Base-by-base conservation (phyloP, 2,888 invertebrate genomes). In the Brachylomia viminalis region DNA sequence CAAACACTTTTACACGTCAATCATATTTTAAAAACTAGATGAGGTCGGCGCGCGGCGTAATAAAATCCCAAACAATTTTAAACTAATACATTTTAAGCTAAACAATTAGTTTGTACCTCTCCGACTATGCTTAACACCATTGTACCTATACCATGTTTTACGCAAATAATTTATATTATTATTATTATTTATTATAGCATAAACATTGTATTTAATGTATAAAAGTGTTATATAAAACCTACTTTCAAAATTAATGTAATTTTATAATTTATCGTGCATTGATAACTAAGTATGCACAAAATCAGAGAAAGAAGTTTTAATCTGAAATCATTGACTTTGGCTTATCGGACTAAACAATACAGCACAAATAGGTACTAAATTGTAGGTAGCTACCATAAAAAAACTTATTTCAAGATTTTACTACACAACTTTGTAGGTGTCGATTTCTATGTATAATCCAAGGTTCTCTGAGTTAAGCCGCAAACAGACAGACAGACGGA, bases 211-310 rank as follows among this genome's bases (percentile, higher is more conserved):
- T 38, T 49, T 47, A 30, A 58, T 20, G 20, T 17, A 17, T 27
- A 30, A 7, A 15, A 27, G 20, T 45, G 13, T 7, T 20, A 27
- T 38, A n/a, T 27, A 7, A 20, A 61, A 20, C 61, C 8, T 27
- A 38, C 20, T 38, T 68, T 59, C 20, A 59, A 68, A 68, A 62
- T 27, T 2, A 68, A n/a, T n/a, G n/a, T 30, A 0, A 10, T 42
- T 5, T 23, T 68, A 64, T 42, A 8, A 61, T 27, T 68, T 27
- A 42, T 68, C 27, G 61, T 62, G 15, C 20, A 68, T 56, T 38
- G 23, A 68, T 68, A 67, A 52, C n/a, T n/a, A n/a, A n/a, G n/a
- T n/a, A 17, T 67, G 10, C 27, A 42, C 8, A 64, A 42, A 42
- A 64, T 68, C 38, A 23, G 23, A 42, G 3, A 64, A 27, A 49